A percentile compares a stretch with the other conserved stretches of the same genome.
Evolutionary conservation across 2,888 invertebrate species (phyloP).

Genomic region (Tinea trinotella): DNA sequence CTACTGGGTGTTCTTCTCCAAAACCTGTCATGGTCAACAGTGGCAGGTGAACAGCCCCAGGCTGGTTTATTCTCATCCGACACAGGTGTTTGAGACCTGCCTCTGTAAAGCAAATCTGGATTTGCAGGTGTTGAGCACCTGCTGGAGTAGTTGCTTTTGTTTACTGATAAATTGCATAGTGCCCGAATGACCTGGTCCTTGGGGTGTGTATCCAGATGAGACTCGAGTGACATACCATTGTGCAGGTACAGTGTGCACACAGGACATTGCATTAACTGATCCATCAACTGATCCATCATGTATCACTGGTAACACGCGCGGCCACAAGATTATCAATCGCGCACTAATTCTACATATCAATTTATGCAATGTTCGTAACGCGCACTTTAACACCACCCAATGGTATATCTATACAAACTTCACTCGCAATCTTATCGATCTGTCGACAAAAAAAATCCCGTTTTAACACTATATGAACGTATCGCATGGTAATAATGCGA

Average conservation of each 20-base stretch:
- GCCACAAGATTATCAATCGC: slow-evolving; percentile 6
- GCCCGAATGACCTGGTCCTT: slow-evolving; percentile 92
- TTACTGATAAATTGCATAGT: slow-evolving; percentile 68
- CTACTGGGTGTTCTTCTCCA: slow-evolving; percentile 38
- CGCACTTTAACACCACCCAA: not conserved
- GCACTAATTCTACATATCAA: slow-evolving; percentile 3
- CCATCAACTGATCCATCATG: slow-evolving; percentile 65
- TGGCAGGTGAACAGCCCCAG: slow-evolving; percentile 44
- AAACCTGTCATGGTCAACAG: slow-evolving; percentile 49
- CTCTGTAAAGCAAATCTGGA: slow-evolving; percentile 56
- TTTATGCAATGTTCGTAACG: slow-evolving; percentile 9
- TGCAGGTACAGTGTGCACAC: slow-evolving; percentile 88
- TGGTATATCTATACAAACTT: not conserved
- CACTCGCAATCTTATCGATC: slow-evolving; percentile 64
- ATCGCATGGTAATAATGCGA: slow-evolving; percentile 3
- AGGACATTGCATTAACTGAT: slow-evolving; percentile 77
- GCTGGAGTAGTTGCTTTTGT: slow-evolving; percentile 49
- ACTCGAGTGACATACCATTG: slow-evolving; percentile 85
- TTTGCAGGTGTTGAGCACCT: slow-evolving; percentile 53
- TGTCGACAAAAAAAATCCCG: slow-evolving; percentile 56
- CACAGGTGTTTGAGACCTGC: slow-evolving; percentile 52
- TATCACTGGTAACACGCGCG: not conserved
- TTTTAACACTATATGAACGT: slow-evolving; percentile 22
- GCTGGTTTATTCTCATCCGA: slow-evolving; percentile 42
- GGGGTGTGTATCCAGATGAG: slow-evolving; percentile 88